phyloP scores from a whole-genome alignment of 2,797 vertebrate genomes.

The Acanthurus lineatus region DNA sequence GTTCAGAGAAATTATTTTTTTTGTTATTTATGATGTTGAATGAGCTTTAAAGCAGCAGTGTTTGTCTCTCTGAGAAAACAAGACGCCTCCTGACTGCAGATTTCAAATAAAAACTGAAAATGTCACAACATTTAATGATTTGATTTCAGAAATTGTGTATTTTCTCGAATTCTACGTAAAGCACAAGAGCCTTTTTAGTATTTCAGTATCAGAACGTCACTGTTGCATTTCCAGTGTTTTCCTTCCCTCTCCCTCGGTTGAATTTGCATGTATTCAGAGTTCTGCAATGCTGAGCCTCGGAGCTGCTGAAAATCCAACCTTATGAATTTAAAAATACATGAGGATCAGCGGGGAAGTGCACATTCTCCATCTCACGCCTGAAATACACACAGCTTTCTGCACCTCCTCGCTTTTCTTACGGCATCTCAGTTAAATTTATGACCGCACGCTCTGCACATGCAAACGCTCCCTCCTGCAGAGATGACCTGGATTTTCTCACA shows the following conservation, averaged over 20 bases:
- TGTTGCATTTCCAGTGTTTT: neutral
- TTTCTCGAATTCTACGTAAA: no score
- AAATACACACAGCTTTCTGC: neutral
- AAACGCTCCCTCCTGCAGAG: constrained; percentile 23
- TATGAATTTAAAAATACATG: constrained; percentile 54
- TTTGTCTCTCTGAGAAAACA: neutral
- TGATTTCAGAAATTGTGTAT: neutral
- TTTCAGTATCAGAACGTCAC: neutral
- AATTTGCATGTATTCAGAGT: constrained; percentile 10
- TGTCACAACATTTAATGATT: no score
- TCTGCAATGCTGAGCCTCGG: constrained; percentile 14
- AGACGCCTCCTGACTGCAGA: no score
- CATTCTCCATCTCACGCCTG: neutral
- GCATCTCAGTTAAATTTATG: neutral
- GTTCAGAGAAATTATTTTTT: neutral
- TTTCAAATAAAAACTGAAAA: no score
- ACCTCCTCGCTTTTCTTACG: neutral
- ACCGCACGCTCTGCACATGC: constrained; percentile 21
- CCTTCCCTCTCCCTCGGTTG: constrained; percentile 2
- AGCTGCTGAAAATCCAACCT: constrained; percentile 31
- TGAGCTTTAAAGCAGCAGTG: neutral
- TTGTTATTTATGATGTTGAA: neutral
- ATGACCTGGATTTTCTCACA: constrained; percentile 29
- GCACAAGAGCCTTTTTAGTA: no score
- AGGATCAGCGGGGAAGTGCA: constrained; percentile 43